phyloP scores from a whole-genome alignment of 2,888 invertebrate genomes.

The Neoitamus cyanurus region DNA sequence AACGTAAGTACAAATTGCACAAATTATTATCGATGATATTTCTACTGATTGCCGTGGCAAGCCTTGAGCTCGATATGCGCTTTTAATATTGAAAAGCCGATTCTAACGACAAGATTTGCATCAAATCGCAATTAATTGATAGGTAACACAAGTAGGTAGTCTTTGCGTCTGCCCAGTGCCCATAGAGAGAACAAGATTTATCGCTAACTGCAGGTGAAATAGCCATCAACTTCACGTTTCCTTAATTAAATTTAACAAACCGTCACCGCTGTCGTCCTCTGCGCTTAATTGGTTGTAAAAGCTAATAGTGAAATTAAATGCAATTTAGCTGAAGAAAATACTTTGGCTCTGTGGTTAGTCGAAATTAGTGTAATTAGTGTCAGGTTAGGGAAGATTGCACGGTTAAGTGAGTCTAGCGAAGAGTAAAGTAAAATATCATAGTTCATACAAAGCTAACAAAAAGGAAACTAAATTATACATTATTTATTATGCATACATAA shows the following conservation, averaged over 20 bases:
- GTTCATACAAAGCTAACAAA: too few species aligned
- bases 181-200: not conserved
- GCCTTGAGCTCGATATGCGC: not conserved
- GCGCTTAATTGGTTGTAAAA: not conserved
- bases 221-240: not conserved
- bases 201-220: not conserved
- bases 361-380: not conserved
- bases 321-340: not conserved
- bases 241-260: not conserved
- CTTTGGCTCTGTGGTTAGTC: not conserved
- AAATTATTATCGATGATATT: not conserved
- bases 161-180: not conserved
- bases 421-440: too few species aligned
- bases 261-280: not conserved
- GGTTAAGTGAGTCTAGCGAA: not conserved
- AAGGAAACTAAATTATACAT: too few species aligned
- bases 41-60: not conserved
- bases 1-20: conserved; percentile 60
- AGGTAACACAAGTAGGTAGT: not conserved
- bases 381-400: not conserved
- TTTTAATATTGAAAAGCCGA: not conserved
- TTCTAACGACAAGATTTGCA: not conserved
- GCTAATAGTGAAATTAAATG: not conserved
- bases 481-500: too few species aligned
- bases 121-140: not conserved